These are phyloP conservation scores for Alectura lathami DNA, from an alignment of 2,113 vertebrate genomes.

Conservation along the genomic window DNA sequence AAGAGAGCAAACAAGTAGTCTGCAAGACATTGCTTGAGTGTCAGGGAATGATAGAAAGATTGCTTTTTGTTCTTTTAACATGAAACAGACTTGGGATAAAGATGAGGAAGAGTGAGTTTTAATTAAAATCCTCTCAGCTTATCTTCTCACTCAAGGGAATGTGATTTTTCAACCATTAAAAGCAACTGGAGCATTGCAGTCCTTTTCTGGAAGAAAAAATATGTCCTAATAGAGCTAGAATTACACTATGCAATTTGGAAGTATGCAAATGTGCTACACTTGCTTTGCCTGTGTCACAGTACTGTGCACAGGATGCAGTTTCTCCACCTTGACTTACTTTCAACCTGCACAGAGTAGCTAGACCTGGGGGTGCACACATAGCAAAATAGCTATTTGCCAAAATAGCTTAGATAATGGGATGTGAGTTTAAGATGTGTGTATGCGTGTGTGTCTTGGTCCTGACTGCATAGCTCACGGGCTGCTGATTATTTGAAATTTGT, in stretches of 20 bases:
- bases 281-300: not conserved
- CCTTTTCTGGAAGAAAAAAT: not conserved
- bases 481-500: not conserved
- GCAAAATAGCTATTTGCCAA: not conserved
- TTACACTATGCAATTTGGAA: not conserved
- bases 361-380: fast-evolving
- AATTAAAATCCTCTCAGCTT: constrained; percentile 54
- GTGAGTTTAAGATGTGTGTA: fast-evolving
- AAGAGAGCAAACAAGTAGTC: not conserved
- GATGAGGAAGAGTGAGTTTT: constrained; percentile 18
- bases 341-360: not conserved
- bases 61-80: not conserved
- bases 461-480: not conserved
- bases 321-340: not conserved
- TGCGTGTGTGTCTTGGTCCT: not conserved
- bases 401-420: not conserved
- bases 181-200: constrained; percentile 8
- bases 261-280: not conserved
- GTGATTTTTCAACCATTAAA: not conserved
- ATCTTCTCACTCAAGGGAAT: constrained; percentile 4
- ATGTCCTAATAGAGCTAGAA: not conserved
- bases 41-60: not conserved
- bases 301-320: not conserved
- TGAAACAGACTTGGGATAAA: constrained; percentile 7
- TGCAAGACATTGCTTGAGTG: not conserved